Percentiles rank a stretch among this genome's conserved stretches.
phyloP scores from a whole-genome alignment of 2,888 invertebrate species.

The Sphaerophoria taeniata region DNA sequence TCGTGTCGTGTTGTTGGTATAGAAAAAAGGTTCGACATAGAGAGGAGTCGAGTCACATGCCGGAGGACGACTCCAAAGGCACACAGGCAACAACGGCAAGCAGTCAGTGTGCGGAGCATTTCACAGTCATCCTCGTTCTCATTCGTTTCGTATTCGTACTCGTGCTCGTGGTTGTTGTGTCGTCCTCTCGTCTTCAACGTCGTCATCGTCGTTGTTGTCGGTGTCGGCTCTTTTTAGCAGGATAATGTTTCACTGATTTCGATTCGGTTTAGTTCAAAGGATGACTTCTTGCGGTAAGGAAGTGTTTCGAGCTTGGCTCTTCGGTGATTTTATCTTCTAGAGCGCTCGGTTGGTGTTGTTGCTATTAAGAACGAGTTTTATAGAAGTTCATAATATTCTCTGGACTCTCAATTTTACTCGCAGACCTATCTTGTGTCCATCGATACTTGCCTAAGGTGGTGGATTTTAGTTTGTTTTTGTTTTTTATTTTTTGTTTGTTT shows the following conservation, averaged over 20 bases:
- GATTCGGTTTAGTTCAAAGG: slow-evolving; percentile 75
- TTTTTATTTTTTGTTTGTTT: slow-evolving; percentile 40
- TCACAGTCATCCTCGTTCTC: slow-evolving; percentile 68
- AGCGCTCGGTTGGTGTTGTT: slow-evolving; percentile 12
- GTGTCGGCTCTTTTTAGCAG: slow-evolving; percentile 76
- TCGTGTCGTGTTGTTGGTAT: slow-evolving; percentile 60
- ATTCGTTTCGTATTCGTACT: slow-evolving; percentile 48
- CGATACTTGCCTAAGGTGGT: slow-evolving; percentile 10
- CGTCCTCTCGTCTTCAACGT: slow-evolving; percentile 75
- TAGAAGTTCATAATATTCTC: background rate
- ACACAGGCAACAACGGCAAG: slow-evolving; percentile 47
- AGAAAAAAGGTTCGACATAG: slow-evolving; percentile 71
- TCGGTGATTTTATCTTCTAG: slow-evolving; percentile 36
- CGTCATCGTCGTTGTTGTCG: slow-evolving; percentile 77
- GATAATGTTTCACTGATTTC: slow-evolving; percentile 73
- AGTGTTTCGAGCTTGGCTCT: slow-evolving; percentile 70
- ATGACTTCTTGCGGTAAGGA: slow-evolving; percentile 75
- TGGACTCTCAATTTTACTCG: background rate
- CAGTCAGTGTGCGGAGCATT: slow-evolving; percentile 61
- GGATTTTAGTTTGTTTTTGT: slow-evolving; percentile 40
- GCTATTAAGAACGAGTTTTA: slow-evolving; percentile 54
- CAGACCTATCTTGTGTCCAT: background rate
- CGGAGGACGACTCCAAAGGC: slow-evolving; percentile 63
- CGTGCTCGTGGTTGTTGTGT: slow-evolving; percentile 63
- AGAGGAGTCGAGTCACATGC: slow-evolving; percentile 72